Percentiles rank a stretch among this genome's conserved stretches.
These are phyloP conservation scores for Ailurus styani DNA, from an alignment of 2,113 vertebrate species.

Conservation along the genomic window DNA sequence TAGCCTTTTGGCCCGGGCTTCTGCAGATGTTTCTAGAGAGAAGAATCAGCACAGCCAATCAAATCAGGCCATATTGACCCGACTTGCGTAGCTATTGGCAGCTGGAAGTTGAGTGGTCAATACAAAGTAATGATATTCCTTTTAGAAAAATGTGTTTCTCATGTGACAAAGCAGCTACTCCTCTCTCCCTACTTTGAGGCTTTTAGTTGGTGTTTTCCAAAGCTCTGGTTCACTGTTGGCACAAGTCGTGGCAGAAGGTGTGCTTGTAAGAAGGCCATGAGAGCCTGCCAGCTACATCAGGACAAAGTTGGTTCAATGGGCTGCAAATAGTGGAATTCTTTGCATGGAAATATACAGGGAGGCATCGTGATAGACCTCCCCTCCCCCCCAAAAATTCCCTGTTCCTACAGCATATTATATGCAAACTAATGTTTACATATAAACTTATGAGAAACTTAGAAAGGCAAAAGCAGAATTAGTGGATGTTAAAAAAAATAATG, in stretches of 20 bases:
- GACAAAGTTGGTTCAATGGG: constrained; percentile 32
- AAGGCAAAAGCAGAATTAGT: neutral
- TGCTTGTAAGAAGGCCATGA: neutral
- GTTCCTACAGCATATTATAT: constrained; percentile 52
- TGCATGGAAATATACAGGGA: constrained; percentile 38
- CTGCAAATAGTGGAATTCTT: constrained; percentile 36
- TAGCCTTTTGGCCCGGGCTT: constrained; percentile 2
- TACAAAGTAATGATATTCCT: neutral
- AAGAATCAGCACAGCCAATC: neutral
- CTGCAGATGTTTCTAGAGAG: neutral
- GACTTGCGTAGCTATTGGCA: constrained; percentile 43
- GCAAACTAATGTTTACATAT: constrained; percentile 62
- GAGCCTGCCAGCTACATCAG: constrained; percentile 41
- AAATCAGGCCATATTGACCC: neutral
- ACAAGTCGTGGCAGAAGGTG: neutral
- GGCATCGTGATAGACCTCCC: neutral
- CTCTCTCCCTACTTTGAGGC: neutral
- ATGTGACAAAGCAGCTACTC: neutral
- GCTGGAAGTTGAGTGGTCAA: neutral
- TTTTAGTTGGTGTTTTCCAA: neutral
- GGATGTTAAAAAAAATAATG: neutral
- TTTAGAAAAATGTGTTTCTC: constrained; percentile 28
- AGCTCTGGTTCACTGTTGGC: neutral
- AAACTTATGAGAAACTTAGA: constrained; percentile 47
- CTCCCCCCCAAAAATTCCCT: constrained; percentile 20